Evolutionary conservation across 2,888 invertebrate genomes (phyloP).

Genomic region (Pecten maximus): DNA sequence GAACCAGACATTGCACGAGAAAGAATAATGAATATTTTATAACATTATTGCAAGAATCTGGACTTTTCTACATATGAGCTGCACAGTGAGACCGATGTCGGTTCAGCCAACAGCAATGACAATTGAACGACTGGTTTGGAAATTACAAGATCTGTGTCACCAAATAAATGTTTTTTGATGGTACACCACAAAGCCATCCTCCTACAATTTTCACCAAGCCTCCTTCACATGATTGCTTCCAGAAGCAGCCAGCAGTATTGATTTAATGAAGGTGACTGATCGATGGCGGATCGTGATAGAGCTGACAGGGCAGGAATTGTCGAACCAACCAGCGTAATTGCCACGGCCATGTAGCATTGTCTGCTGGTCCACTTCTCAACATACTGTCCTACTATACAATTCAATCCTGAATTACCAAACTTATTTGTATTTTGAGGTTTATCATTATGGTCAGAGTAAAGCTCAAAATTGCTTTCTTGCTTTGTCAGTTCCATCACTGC

Average conservation of each 20-base stretch:
- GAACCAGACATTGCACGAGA: background rate
- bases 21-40: background rate
- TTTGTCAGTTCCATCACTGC: no score
- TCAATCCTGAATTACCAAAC: no score
- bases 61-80: background rate
- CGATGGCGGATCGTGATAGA: background rate
- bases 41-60: background rate
- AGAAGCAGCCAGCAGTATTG: background rate
- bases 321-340: background rate
- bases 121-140: background rate
- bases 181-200: background rate
- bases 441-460: no score
- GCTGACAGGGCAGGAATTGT: background rate
- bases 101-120: background rate
- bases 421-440: no score
- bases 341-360: background rate
- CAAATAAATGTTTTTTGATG: background rate
- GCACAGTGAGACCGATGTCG: background rate
- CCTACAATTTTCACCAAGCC: background rate
- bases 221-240: background rate
- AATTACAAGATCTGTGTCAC: constrained; percentile 19
- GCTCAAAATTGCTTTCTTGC: no score
- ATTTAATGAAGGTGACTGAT: background rate
- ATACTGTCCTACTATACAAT: no score
- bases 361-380: background rate